Percentiles rank a stretch among this genome's conserved stretches.
Conservation (phyloP, 2,888 invertebrate species). For the Hylaea fasciaria region DNA sequence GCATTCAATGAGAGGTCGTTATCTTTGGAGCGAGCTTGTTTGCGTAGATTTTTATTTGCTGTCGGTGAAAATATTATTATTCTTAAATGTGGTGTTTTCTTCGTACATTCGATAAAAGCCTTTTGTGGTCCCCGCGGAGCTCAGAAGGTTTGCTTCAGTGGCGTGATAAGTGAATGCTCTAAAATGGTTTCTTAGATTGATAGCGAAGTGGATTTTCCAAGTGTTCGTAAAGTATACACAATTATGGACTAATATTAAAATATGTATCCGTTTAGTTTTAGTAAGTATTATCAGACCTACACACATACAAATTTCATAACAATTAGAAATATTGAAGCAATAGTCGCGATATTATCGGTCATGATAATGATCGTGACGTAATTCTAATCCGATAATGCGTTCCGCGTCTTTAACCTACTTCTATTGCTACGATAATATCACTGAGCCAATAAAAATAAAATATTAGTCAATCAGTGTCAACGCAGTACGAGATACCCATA, state of each 20-base stretch:
- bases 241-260: no score
- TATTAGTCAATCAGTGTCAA: not conserved
- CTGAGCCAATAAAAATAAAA: not conserved
- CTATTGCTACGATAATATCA: no score
- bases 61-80: constrained; percentile 18
- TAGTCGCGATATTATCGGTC: no score
- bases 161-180: constrained; percentile 15
- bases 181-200: not conserved
- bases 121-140: constrained; percentile 34
- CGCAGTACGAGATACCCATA: no score
- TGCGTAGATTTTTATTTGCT: constrained; percentile 37
- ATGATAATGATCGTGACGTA: no score
- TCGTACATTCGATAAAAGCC: constrained; percentile 37
- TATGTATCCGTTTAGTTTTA: no score
- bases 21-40: constrained; percentile 33
- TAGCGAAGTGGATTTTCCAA: not conserved
- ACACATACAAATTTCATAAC: no score
- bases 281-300: no score
- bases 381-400: no score
- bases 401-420: no score
- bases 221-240: no score
- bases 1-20: constrained; percentile 29
- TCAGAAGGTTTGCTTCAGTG: constrained; percentile 20
- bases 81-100: constrained; percentile 38
- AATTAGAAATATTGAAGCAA: no score